These are phyloP conservation scores for Malacoraja senta DNA, from an alignment of 2,797 vertebrate genomes.

Conservation along the genomic window DNA sequence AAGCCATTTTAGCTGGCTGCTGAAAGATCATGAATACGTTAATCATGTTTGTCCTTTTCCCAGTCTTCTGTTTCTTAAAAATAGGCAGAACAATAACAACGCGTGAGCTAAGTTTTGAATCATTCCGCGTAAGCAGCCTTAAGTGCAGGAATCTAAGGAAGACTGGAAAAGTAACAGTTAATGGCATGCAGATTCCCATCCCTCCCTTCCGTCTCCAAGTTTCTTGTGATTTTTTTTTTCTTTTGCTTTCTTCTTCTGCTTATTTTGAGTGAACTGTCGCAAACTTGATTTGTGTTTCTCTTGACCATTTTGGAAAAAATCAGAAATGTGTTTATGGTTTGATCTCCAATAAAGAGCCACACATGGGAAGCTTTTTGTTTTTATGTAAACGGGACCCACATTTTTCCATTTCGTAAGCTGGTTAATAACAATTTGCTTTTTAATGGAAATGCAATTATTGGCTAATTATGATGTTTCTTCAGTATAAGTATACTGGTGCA, in stretches of 20 bases:
- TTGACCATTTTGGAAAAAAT: slow-evolving; percentile 9
- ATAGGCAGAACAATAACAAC: slow-evolving; percentile 55
- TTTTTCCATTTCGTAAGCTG: too few relatives aligned
- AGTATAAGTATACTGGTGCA: neutral
- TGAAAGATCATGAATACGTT: slow-evolving; percentile 39
- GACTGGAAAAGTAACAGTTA: slow-evolving; percentile 73
- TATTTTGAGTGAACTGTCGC: slow-evolving; percentile 20
- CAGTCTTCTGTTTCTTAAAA: slow-evolving; percentile 57
- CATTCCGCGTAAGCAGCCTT: slow-evolving; percentile 57
- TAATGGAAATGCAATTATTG: neutral
- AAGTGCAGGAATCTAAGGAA: slow-evolving; percentile 58
- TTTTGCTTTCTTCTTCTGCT: slow-evolving; percentile 7
- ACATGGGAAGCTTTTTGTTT: neutral
- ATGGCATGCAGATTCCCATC: slow-evolving; percentile 67
- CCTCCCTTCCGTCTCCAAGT: slow-evolving; percentile 25
- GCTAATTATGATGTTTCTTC: neutral
- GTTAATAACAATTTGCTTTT: neutral
- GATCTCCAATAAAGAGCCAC: slow-evolving; percentile 15
- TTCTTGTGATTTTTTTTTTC: slow-evolving; percentile 3
- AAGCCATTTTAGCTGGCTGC: slow-evolving; percentile 28
- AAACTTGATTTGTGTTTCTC: neutral
- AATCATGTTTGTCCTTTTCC: slow-evolving; percentile 67
- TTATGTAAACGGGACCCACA: too few relatives aligned
- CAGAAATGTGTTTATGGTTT: neutral
- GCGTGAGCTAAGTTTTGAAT: slow-evolving; percentile 62